These are phyloP conservation scores for Tetramorium alpestre DNA, from an alignment of 1,140 invertebrate species.

Conservation along the genomic window DNA sequence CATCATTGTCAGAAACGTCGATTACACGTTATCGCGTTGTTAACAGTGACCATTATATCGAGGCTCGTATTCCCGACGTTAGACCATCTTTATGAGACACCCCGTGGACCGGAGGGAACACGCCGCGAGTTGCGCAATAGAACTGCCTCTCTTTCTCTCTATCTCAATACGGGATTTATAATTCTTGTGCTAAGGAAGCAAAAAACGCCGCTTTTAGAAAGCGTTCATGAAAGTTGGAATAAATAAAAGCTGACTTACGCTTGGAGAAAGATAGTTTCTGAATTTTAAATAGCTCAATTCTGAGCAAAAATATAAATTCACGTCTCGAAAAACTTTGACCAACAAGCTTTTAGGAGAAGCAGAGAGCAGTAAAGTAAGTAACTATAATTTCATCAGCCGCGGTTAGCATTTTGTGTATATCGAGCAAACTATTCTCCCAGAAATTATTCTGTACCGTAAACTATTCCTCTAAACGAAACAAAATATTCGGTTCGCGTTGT, in stretches of 20 bases:
- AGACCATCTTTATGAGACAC: background rate
- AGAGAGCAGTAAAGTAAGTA: background rate
- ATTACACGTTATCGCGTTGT: slow-evolving; percentile 49
- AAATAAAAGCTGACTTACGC: background rate
- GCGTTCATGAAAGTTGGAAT: background rate
- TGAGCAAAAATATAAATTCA: slow-evolving; percentile 6
- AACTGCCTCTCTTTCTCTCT: background rate
- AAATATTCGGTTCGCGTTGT: background rate
- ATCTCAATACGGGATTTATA: slow-evolving; percentile 1
- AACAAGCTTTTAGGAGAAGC: background rate
- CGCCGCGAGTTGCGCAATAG: background rate
- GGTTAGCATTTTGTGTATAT: background rate
- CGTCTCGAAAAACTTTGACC: slow-evolving; percentile 18
- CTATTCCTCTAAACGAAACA: background rate
- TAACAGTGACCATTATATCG: slow-evolving; percentile 31
- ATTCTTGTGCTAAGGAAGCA: background rate
- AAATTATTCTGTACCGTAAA: background rate
- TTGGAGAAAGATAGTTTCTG: background rate
- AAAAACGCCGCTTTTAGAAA: background rate
- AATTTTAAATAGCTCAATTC: slow-evolving; percentile 28
- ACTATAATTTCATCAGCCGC: background rate
- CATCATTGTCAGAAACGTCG: slow-evolving; percentile 56
- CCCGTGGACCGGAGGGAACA: background rate
- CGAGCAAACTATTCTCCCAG: background rate
- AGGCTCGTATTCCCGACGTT: background rate